Conservation (phyloP, 2,888 invertebrate species). For the Lingula anatina region DNA sequence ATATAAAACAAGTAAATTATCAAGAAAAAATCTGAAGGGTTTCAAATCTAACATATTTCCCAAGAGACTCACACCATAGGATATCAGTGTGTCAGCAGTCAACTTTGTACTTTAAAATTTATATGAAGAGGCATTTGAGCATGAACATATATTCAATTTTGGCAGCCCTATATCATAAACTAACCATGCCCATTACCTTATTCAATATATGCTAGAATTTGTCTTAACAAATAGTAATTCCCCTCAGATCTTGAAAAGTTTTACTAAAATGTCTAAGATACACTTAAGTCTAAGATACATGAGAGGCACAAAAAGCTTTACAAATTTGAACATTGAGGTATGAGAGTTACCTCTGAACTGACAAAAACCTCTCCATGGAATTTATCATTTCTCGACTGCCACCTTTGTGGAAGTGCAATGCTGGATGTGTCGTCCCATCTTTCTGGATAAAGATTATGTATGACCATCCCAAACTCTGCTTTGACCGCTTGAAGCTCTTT, state of each 20-base stretch:
- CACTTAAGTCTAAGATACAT: too few species aligned
- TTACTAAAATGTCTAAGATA: too few species aligned
- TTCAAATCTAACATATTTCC: too few species aligned
- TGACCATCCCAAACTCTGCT: constrained; percentile 45
- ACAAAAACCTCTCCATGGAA: constrained; percentile 55
- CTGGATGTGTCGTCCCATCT: constrained; percentile 68
- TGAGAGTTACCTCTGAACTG: constrained; percentile 59
- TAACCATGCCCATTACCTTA: too few species aligned
- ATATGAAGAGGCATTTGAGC: neutral
- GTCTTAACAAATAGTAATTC: too few species aligned
- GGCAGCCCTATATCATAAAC: too few species aligned
- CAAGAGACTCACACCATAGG: neutral
- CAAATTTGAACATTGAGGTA: neutral
- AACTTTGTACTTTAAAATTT: neutral
- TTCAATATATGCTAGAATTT: too few species aligned
- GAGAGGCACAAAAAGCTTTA: neutral
- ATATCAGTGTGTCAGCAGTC: too few species aligned
- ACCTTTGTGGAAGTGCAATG: constrained; percentile 82
- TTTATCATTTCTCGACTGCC: constrained; percentile 72
- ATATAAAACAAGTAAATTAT: too few species aligned
- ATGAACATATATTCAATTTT: too few species aligned
- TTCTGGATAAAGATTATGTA: constrained; percentile 62
- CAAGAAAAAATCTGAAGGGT: too few species aligned
- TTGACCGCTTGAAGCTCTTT: constrained; percentile 59
- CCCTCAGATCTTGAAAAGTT: too few species aligned